Evolutionary conservation across 2,888 invertebrate species (phyloP).

Genomic region (Rhamnusium bicolor): DNA sequence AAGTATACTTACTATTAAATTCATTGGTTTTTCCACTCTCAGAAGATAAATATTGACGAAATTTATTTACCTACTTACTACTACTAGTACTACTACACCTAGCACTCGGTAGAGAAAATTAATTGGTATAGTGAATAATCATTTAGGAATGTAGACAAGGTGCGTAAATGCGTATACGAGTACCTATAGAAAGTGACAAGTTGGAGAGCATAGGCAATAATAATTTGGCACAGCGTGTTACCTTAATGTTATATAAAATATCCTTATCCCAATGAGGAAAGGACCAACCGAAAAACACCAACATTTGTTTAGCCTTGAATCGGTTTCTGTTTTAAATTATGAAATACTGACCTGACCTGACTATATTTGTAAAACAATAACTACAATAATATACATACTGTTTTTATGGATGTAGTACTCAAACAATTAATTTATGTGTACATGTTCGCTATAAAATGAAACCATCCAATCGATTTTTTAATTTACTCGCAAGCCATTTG

Average conservation of each 20-base stretch:
- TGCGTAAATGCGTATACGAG: background rate
- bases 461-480: constrained; percentile 2
- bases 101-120: too few species aligned
- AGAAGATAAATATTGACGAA: too few species aligned
- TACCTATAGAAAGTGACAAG: too few species aligned
- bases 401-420: background rate
- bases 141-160: background rate
- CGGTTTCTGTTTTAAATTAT: too few species aligned
- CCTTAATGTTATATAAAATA: background rate
- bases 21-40: too few species aligned
- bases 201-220: too few species aligned
- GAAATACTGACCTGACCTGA: too few species aligned
- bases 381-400: background rate
- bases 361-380: background rate
- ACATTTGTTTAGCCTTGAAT: background rate
- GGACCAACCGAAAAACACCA: background rate
- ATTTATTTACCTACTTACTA: too few species aligned
- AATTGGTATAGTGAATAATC: too few species aligned
- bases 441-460: background rate
- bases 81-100: too few species aligned
- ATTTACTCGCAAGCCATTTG: background rate
- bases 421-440: background rate
- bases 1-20: too few species aligned
- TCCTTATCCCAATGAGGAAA: background rate
- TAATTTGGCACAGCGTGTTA: too few species aligned